Evolutionary conservation across 2,797 vertebrate genomes (phyloP).

Genomic region (Octomys mimax): DNA sequence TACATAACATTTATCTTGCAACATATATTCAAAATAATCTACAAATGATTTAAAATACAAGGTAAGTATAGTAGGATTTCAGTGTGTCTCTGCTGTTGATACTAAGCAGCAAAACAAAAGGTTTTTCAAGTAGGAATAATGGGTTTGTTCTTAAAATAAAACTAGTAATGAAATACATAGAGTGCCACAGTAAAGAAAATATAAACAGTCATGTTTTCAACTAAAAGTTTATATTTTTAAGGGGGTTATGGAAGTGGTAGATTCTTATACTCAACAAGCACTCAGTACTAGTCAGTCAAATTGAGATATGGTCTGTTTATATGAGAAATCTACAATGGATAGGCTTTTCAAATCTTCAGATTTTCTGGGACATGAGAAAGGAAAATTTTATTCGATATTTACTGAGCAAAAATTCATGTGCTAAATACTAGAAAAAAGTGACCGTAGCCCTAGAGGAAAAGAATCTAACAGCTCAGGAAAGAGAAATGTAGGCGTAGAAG

Average conservation of each 20-base stretch:
- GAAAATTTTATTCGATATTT: neutral
- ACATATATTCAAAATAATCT: no score
- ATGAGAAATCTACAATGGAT: neutral
- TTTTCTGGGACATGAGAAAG: neutral
- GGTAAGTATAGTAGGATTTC: neutral
- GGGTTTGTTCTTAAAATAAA: slow-evolving; percentile 1
- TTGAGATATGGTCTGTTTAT: neutral
- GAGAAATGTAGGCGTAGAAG: neutral
- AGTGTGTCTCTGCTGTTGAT: neutral
- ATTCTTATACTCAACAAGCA: neutral
- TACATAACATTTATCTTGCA: no score
- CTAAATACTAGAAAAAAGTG: neutral
- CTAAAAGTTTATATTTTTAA: slow-evolving; percentile 28
- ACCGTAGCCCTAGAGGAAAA: neutral
- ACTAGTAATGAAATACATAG: neutral
- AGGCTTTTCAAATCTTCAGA: neutral
- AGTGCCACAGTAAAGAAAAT: neutral
- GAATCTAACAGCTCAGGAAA: neutral
- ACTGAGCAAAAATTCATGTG: neutral
- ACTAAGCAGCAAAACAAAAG: neutral
- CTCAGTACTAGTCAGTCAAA: neutral
- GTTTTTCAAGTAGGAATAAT: neutral
- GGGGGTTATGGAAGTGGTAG: neutral
- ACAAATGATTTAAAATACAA: no score
- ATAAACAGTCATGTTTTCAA: neutral